Percentiles rank a stretch among this genome's conserved stretches.
phyloP scores from a whole-genome alignment of 2,888 invertebrate species.

The Hipparchia semele region DNA sequence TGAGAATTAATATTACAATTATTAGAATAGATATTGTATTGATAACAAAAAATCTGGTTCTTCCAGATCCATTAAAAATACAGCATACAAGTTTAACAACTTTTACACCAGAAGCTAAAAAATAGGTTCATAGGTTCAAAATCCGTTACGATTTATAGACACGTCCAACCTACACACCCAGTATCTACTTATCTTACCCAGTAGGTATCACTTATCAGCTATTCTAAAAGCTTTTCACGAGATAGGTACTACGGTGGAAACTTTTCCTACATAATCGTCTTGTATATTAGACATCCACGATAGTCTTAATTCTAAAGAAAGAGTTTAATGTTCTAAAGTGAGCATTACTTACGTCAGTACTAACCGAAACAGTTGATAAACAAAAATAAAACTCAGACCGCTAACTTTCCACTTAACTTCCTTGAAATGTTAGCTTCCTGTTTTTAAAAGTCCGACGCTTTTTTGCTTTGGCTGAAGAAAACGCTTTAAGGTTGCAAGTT shows the following conservation, averaged over 20 bases:
- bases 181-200: neutral
- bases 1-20: no score
- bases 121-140: no score
- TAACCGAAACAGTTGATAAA: constrained; percentile 64
- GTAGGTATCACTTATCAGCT: neutral
- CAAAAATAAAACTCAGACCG: constrained; percentile 65
- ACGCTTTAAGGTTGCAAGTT: constrained; percentile 74
- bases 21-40: no score
- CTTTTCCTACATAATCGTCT: neutral
- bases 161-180: neutral
- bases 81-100: no score
- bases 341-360: constrained; percentile 57
- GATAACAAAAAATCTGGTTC: no score
- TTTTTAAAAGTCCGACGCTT: constrained; percentile 73
- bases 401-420: constrained; percentile 79
- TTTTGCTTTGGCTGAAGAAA: constrained; percentile 66
- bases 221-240: neutral
- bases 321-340: constrained; percentile 52
- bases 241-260: neutral
- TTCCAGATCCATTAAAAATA: no score
- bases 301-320: constrained; percentile 9
- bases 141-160: neutral
- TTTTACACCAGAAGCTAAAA: no score
- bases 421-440: constrained; percentile 77
- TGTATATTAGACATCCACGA: neutral